Evolutionary conservation across 2,113 vertebrate species (phyloP).

Genomic region (Polypterus bichir): DNA sequence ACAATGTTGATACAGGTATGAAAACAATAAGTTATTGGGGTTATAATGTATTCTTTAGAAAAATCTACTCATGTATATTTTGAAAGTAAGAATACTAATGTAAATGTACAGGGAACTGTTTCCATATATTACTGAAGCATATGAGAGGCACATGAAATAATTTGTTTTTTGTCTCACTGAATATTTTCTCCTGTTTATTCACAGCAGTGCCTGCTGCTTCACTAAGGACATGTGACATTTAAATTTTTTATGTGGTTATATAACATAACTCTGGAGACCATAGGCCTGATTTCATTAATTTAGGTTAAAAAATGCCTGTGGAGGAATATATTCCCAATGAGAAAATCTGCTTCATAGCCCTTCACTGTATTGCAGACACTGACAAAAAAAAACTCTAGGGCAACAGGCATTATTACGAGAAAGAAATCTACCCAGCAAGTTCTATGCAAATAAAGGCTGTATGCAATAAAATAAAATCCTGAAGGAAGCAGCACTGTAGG

Average conservation of each 20-base stretch:
- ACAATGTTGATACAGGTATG: no score
- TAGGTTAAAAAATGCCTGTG: constrained; percentile 43
- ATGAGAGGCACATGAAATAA: no score
- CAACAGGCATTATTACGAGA: constrained; percentile 33
- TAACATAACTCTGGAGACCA: constrained; percentile 51
- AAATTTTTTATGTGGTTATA: constrained; percentile 59
- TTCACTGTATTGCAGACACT: constrained; percentile 41
- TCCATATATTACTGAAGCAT: no score
- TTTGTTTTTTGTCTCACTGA: constrained; percentile 6
- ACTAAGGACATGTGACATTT: constrained; percentile 49
- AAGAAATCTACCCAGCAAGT: constrained; percentile 35
- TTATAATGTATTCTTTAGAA: no score
- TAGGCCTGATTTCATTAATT: constrained; percentile 40
- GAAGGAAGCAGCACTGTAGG: no score
- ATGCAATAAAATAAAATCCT: not conserved
- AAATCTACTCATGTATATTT: no score
- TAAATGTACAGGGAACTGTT: no score
- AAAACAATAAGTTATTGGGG: no score
- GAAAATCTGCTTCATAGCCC: constrained; percentile 40
- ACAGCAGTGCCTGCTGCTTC: constrained; percentile 15
- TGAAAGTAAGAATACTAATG: no score
- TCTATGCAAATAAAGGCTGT: constrained; percentile 36
- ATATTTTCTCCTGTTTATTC: constrained; percentile 38
- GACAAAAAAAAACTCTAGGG: constrained; percentile 47
- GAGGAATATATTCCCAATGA: constrained; percentile 42